Percentiles rank a stretch among this genome's conserved stretches.
Conservation (phyloP, 2,113 vertebrate genomes). For the Cephalopterus ornatus region DNA sequence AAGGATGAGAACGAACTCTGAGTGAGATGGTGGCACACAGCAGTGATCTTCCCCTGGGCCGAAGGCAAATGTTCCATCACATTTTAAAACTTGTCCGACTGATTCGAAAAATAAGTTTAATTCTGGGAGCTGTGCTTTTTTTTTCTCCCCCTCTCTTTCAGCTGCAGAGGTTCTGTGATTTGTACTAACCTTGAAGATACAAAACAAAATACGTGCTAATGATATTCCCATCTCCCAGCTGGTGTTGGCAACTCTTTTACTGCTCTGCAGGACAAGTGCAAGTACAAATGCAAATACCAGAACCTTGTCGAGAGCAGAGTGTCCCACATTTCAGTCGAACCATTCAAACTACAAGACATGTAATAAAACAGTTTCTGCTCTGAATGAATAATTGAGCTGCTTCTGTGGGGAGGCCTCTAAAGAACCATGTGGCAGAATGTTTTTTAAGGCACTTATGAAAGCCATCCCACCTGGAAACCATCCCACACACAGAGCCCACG, state of each 20-base stretch:
- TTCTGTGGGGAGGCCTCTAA: slow-evolving; percentile 61
- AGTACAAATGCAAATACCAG: slow-evolving; percentile 68
- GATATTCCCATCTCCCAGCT: slow-evolving; percentile 70
- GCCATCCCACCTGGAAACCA: slow-evolving; percentile 57
- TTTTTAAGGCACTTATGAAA: slow-evolving; percentile 60
- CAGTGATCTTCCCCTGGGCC: background rate
- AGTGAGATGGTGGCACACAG: background rate
- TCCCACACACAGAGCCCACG: slow-evolving; percentile 42
- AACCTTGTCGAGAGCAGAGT: slow-evolving; percentile 55
- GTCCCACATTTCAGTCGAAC: slow-evolving; percentile 64
- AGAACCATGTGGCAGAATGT: slow-evolving; percentile 41
- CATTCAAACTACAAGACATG: slow-evolving; percentile 52
- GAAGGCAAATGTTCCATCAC: background rate
- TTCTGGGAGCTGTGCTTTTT: background rate
- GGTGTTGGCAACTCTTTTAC: slow-evolving; percentile 68
- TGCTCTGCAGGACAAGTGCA: slow-evolving; percentile 61
- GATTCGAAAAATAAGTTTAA: slow-evolving; percentile 23
- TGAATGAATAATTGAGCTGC: slow-evolving; percentile 70
- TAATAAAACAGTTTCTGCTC: slow-evolving; percentile 63
- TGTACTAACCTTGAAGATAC: slow-evolving; percentile 67
- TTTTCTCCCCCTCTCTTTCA: background rate
- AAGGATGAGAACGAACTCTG: background rate
- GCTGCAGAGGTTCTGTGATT: slow-evolving; percentile 57
- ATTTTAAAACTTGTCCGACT: background rate
- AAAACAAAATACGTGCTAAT: slow-evolving; percentile 68